Evolutionary conservation across 1,140 invertebrate species (phyloP), one percentile per base, ranked within the genome.

Genomic region (Alviniconcha marisindica): DNA sequence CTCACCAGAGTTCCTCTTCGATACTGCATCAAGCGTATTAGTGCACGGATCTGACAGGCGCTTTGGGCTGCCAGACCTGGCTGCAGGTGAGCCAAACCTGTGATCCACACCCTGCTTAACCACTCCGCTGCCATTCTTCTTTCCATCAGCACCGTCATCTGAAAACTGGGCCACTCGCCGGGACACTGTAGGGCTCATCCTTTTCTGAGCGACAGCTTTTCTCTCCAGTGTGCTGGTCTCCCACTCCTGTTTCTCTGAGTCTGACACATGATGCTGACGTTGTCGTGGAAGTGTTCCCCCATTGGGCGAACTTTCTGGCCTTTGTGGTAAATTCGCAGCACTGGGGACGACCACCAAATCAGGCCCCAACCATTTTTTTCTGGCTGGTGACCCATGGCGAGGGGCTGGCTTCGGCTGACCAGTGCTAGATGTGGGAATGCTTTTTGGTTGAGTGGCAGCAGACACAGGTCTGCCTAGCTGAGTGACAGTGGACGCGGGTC

Each of bases 31-130:
- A 36, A 60, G 51, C 28, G 12, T 40, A 21, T 66, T 60, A 2
- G 56, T 38, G 31, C 78, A 33, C 2, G 78, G 78, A 60, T 80
- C 78, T 36, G 78, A 80, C 7, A 42, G 36, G 1, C 78, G 78
- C 40, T 80, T 80, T 21, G 78, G 7, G 18, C 40, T 80, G 33
- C 78, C 60, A 10, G 78, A 18, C 3, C 40, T 24, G 1, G 38
- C 40, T n/a, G 18, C 36, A 44, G 78, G 51, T 40, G 78, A 69
- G 31, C 40, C 56, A 69, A 80, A 28, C 56, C 78, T 60, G 38
- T 28, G 60, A 14, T 69, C 36, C n/a, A 66, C 78, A 15, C 10
- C 78, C 28, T 3, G 36, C 18, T 40, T 60, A n/a, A 24, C 78
- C 21, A 15, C 38, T 28, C 38, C 15, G 33, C 21, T 31, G 36